Conservation (phyloP, 2,113 vertebrate species). For the Crotalus horridus region DNA sequence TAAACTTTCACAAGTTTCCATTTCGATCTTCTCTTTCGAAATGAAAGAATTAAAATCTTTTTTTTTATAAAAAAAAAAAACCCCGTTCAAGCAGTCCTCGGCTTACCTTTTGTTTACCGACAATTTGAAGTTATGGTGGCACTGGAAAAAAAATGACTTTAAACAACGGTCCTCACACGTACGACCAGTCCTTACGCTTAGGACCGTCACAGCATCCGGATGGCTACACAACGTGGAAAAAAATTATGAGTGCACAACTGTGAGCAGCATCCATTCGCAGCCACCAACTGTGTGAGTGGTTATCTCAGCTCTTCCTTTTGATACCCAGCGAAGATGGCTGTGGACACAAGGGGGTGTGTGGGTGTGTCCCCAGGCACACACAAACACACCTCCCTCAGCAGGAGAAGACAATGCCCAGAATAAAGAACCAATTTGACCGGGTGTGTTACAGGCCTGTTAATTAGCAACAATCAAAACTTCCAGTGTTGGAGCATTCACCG, state of each 20-base stretch:
- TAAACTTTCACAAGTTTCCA: background rate
- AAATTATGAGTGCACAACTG: background rate
- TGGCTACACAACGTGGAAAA: background rate
- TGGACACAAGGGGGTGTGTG: too few relatives aligned
- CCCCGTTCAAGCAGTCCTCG: too few relatives aligned
- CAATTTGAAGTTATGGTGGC: too few relatives aligned
- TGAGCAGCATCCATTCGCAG: background rate
- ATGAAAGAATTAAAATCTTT: background rate
- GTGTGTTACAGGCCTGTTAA: background rate
- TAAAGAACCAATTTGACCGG: background rate
- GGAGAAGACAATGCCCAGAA: background rate
- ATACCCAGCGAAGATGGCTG: background rate
- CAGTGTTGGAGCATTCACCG: too few relatives aligned
- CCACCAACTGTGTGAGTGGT: fast-evolving
- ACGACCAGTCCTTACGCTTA: too few relatives aligned
- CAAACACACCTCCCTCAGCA: background rate
- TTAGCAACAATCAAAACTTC: too few relatives aligned
- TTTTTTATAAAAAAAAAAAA: too few relatives aligned
- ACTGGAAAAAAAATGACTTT: too few relatives aligned
- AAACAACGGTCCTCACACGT: too few relatives aligned
- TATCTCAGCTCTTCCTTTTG: background rate
- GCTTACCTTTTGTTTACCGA: too few relatives aligned
- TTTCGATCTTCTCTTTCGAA: background rate
- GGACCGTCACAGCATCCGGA: too few relatives aligned
- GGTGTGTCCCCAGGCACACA: background rate